Percentiles rank a stretch among this genome's conserved stretches.
Evolutionary conservation across 2,888 invertebrate genomes (phyloP).

Genomic region (Apomyelois bistriatella): DNA sequence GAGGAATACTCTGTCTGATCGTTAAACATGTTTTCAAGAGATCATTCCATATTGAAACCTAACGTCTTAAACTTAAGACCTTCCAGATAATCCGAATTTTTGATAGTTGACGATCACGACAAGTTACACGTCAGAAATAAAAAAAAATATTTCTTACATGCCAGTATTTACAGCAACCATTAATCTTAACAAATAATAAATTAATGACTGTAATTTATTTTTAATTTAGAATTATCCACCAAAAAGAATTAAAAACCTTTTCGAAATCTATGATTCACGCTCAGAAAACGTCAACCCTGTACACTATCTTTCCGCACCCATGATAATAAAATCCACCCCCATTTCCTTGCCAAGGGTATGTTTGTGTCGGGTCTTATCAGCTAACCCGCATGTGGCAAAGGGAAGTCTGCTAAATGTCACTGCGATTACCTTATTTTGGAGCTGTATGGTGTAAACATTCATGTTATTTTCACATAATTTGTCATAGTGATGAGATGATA

Average conservation of each 20-base stretch:
- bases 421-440: neutral
- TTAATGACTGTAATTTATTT: neutral
- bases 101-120: conserved; percentile 9
- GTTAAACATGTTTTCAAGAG: conserved; percentile 8
- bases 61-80: neutral
- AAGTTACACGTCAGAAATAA: neutral
- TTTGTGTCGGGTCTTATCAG: conserved; percentile 23
- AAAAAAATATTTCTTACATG: neutral
- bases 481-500: too few relatives aligned
- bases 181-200: too few relatives aligned
- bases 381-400: conserved; percentile 26
- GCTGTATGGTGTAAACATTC: too few relatives aligned
- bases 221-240: neutral
- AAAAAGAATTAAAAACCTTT: too few relatives aligned
- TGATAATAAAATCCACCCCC: conserved; percentile 48
- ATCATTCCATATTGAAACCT: neutral
- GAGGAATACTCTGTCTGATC: conserved; percentile 21
- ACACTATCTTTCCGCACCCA: conserved; percentile 51
- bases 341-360: conserved; percentile 26
- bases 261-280: too few relatives aligned
- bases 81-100: neutral
- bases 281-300: conserved; percentile 35
- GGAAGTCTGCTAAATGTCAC: conserved; percentile 14
- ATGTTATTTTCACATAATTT: too few relatives aligned
- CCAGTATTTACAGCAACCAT: neutral